A percentile compares a stretch with the other conserved stretches of the same genome.
Evolutionary conservation across 2,113 vertebrate genomes (phyloP).

Genomic region (Ornithorhynchus anatinus): DNA sequence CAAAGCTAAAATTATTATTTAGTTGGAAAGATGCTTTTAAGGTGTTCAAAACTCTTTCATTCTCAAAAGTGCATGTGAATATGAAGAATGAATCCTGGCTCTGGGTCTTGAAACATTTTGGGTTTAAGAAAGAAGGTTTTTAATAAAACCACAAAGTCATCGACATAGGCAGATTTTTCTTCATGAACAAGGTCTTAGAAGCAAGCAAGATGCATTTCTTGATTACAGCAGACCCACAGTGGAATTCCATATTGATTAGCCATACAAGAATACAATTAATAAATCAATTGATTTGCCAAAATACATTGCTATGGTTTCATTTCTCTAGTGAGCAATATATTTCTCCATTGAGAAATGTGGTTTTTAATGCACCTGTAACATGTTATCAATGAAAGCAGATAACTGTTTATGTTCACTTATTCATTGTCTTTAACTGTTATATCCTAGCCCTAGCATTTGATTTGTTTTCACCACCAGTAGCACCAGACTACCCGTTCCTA

Average conservation of each 20-base stretch:
- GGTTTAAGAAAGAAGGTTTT: neutral
- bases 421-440: neutral
- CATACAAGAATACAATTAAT: neutral
- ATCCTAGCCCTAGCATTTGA: no score
- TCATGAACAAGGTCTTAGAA: neutral
- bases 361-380: neutral
- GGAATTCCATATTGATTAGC: neutral
- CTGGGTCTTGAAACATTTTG: neutral
- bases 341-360: neutral
- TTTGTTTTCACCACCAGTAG: neutral
- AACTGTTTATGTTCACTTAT: neutral
- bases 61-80: neutral
- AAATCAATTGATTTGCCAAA: neutral
- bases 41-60: neutral
- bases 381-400: neutral
- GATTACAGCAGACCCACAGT: neutral
- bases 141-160: neutral
- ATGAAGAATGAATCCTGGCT: neutral
- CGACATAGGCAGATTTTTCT: neutral
- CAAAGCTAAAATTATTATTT: neutral
- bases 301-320: neutral
- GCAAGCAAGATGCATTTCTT: neutral
- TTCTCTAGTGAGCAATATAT: neutral
- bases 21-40: neutral
- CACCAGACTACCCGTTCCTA: neutral